Evolutionary conservation across 2,888 invertebrate genomes (phyloP).

Genomic region (Galerucella nymphaeae): DNA sequence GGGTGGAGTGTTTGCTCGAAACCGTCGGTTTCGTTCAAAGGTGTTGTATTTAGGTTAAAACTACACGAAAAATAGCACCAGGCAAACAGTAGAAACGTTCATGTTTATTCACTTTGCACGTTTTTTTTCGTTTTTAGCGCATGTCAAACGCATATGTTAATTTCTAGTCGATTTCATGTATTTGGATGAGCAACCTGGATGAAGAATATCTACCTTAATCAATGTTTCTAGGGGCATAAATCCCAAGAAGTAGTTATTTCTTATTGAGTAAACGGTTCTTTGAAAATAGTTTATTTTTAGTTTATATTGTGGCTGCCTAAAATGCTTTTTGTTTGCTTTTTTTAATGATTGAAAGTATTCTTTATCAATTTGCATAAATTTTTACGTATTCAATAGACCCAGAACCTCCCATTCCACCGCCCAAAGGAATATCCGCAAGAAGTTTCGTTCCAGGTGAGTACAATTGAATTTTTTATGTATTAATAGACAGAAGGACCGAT

Average conservation of each 20-base stretch:
- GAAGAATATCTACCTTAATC: no score
- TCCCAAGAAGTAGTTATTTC: no score
- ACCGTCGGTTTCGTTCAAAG: conserved; percentile 81
- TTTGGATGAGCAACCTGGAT: no score
- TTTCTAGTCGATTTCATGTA: background rate
- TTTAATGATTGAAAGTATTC: background rate
- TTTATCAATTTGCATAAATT: conserved; percentile 32
- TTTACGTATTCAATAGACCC: conserved; percentile 67
- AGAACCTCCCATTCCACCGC: conserved; percentile 73
- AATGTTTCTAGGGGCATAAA: no score
- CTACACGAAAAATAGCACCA: conserved; percentile 34
- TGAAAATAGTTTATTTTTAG: no score
- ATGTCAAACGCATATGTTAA: background rate
- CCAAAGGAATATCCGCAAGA: conserved; percentile 68
- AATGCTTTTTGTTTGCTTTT: background rate
- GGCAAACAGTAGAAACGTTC: conserved; percentile 41
- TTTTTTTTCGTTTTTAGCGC: conserved; percentile 16
- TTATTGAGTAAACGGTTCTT: no score
- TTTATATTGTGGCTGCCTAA: background rate
- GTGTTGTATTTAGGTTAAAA: conserved; percentile 66
- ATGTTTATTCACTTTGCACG: conserved; percentile 32
- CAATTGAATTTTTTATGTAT: conserved; percentile 1
- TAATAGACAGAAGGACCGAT: background rate
- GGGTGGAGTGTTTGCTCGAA: conserved; percentile 69
- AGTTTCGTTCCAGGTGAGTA: conserved; percentile 51